Conservation (phyloP, 2,113 vertebrate species). For the Excalfactoria chinensis region DNA sequence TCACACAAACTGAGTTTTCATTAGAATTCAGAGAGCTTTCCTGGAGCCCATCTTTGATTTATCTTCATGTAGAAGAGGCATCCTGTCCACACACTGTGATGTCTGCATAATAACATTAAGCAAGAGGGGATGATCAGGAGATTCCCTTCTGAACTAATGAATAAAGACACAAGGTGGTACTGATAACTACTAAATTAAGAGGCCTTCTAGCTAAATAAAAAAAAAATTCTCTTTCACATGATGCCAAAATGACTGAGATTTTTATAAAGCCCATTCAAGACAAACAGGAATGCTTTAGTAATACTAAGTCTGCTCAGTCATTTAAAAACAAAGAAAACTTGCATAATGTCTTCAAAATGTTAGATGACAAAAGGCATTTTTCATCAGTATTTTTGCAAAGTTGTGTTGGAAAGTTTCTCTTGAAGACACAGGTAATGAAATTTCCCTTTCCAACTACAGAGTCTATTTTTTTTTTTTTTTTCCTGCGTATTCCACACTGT, state of each 20-base stretch:
- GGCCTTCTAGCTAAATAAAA: not conserved
- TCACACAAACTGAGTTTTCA: too few species aligned
- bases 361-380: not conserved
- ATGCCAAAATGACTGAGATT: not conserved
- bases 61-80: fast-evolving
- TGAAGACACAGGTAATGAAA: not conserved
- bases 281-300: not conserved
- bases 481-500: not conserved
- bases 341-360: not conserved
- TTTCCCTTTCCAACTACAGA: not conserved
- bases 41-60: not conserved
- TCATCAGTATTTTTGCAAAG: not conserved
- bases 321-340: not conserved
- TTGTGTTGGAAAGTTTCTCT: not conserved
- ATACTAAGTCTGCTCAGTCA: not conserved
- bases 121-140: not conserved
- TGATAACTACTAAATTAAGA: not conserved
- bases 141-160: not conserved
- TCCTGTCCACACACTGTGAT: fast-evolving
- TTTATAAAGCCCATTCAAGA: not conserved
- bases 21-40: not conserved
- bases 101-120: not conserved
- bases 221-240: not conserved
- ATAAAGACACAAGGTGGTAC: not conserved
- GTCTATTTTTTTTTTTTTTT: too few species aligned